These are phyloP conservation scores for Prunella strophiata DNA, from an alignment of 2,797 vertebrate species.

Conservation along the genomic window DNA sequence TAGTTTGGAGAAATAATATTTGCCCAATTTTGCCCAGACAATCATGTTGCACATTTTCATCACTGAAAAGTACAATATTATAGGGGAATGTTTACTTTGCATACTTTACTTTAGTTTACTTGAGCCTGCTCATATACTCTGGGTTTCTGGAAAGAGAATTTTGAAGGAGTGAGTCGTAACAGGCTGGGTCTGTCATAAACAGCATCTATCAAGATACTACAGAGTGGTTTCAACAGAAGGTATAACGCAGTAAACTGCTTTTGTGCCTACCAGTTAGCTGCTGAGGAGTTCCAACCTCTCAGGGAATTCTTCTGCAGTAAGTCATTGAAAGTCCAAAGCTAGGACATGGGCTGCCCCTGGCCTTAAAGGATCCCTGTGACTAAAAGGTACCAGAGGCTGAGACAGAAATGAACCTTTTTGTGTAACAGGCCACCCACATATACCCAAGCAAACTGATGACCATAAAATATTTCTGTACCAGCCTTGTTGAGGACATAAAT, in stretches of 20 bases:
- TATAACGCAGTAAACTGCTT: neutral
- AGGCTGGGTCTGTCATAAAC: rapidly evolving
- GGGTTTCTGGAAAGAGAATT: neutral
- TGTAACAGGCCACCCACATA: neutral
- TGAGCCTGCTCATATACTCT: neutral
- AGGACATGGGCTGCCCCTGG: neutral
- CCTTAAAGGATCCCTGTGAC: neutral
- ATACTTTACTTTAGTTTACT: neutral
- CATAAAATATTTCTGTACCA: neutral
- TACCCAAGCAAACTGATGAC: neutral
- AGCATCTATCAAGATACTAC: neutral
- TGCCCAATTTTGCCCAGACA: neutral
- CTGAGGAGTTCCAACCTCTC: neutral
- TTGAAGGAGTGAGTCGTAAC: neutral
- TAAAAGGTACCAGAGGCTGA: neutral
- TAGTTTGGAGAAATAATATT: neutral
- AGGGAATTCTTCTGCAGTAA: neutral
- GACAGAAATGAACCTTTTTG: neutral
- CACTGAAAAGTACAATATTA: neutral
- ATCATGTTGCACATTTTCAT: neutral
- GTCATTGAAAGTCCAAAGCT: neutral
- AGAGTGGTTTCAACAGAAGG: neutral
- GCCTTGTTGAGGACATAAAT: neutral
- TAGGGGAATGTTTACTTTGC: neutral
- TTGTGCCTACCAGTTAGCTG: neutral